Evolutionary conservation across 2,113 vertebrate species (phyloP), one percentile per base, ranked within the genome.

Genomic region (Planiliza haematocheilus): DNA sequence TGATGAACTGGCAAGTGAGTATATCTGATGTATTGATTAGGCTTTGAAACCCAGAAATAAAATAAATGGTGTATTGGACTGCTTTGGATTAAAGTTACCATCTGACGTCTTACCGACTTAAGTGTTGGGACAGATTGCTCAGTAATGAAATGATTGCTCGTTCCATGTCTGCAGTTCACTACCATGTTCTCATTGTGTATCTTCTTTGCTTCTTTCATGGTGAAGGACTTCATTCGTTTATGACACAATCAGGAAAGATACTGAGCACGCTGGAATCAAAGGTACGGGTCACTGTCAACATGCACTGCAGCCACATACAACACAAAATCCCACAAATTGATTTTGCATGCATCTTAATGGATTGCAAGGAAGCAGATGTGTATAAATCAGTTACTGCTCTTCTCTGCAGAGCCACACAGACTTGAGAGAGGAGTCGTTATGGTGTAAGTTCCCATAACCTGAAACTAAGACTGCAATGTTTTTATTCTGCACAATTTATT

Each of bases 321-420:
- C 24, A 30, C 24, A 30, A 30, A 30, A 30, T 30, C 24, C 24
- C 24, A 3, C 5, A 30, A 30, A 30, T 5, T 30, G 24, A 30
- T 30, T 30, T 30, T 30, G 24, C 5, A 5, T 30, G 24, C 24
- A 30, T 2, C 24, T 3, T 30, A 30, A 30, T 30, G 24, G 5
- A 30, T 30, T 30, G 24, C 24, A 30, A 5, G 24, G 24, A 30
- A 30, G 24, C 24, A 30, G 24, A 30, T 30, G 24, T 30, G 24
- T 30, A 30, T 2, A 30, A 30, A 30, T 30, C 24, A 30, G 5
- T 30, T 2, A 16, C 17, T 14, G 53, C 0, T 70, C 8, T 20
- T 84, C 14, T 77, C 39, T 41, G 77, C 70, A 91, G 90, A 79
- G 50, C 53, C 18, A 56, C 18, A 1, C 38, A 6, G 71, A 81